Base-by-base conservation (phyloP, 2,888 invertebrate genomes). In the Microplitis deprimator region DNA sequence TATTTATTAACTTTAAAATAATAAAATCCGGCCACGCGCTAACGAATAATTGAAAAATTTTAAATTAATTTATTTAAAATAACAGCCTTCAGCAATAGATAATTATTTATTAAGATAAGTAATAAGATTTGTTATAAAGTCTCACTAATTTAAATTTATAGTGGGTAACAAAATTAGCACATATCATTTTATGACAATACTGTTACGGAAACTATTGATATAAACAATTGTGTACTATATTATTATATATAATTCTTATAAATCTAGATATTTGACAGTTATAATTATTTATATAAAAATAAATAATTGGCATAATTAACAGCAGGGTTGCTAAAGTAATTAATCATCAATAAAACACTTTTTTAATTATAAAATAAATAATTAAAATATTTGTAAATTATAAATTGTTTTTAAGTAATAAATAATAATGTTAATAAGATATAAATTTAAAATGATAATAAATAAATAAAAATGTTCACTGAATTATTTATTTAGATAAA, bases 81-180 rank as follows among this genome's bases (percentile, higher is more conserved):
- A 62, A 5, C 62, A 62, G 62, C 62, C 62, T 62, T 16, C 16
- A 16, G 62, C 16, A 62, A 62, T 62, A 62, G 62, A 62, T 62
- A 8, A 62, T 17, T 62, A 62, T 20, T 17, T 29, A 29, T 29
- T 29, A 29, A 29, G 29, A 29, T 29, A 29, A 29, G 17, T 17
- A 62, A 20, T 17, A 62, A 62, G 62, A 50, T 50, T 50, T 50
- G 50, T 50, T 29, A 29, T 29, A 6, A 59, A 59, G 59, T 6
- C 59, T 59, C n/a, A 59, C 59, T n/a, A n/a, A 59, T 13, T 59
- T 59, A 13, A 59, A 59, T 59, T 13, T 59, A 10, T 59, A n/a
- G 59, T n/a, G 7, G n/a, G n/a, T 59, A 59, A 59, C 59, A 59
- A 59, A 59, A 59, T 59, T 59, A 59, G 59, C 59, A 59, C 59